Evolutionary conservation across 2,888 invertebrate genomes (phyloP), one percentile per base, ranked within the genome.

Genomic region (Apoderus coryli): DNA sequence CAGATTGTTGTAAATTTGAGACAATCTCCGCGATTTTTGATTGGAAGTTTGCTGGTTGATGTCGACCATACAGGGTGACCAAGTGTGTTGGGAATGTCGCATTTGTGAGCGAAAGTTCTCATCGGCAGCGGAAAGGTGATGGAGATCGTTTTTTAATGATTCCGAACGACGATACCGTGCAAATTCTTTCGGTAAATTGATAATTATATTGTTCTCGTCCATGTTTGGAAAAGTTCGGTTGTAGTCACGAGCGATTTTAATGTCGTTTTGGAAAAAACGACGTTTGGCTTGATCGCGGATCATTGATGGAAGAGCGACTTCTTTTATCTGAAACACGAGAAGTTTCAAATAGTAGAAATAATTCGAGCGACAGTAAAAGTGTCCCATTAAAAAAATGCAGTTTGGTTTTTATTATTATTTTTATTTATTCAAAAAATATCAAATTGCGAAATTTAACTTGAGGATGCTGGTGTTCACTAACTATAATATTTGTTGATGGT

Each of bases 261-360:
- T 62, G 45, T 73, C 74, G 40, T 69, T 64, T 43, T 64, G 65
- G 72, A 73, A 76, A 49, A 75, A 75, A 25, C 41, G 43, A 29
- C 63, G 56, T 11, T 56, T 46, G 3, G 41, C 42, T 33, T 57
- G 54, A 36, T 58, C 60, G 33, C 51, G 57, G 2, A 60, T 60
- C 16, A 65, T 62, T 2, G 67, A 47, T 0, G 72, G 70, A n/a
- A n/a, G n/a, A 12, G 67, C 67, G 2, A 72, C 72, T 56, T 70
- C 67, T 53, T 73, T 73, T 2, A 69, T 59, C 67, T 69, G 35
- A 7, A 44, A 44, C 25, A n/a, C n/a, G n/a, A n/a, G n/a, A n/a
- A n/a, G n/a, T n/a, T n/a, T n/a, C n/a, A n/a, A 23, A 27, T 34
- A 30, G n/a, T n/a, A n/a, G n/a, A n/a, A n/a, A n/a, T n/a, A n/a